Conservation (phyloP, 2,888 invertebrate species). For the Drosophila eohydei region DNA sequence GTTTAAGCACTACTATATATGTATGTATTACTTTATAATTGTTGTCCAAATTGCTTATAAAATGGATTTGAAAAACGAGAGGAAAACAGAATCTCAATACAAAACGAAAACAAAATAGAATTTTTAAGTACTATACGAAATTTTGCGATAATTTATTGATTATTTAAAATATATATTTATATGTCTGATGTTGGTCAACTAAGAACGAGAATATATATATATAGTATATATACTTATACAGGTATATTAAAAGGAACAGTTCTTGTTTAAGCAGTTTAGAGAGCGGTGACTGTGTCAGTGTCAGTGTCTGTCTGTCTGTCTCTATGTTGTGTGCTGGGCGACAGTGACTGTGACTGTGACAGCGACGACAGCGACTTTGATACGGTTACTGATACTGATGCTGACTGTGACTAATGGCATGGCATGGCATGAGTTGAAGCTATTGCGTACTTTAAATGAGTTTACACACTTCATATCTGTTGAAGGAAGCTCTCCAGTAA, state of each 20-base stretch:
- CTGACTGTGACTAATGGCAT: conserved; percentile 44
- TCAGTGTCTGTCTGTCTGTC: conserved; percentile 20
- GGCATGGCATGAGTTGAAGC: conserved; percentile 50
- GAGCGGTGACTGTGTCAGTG: conserved; percentile 27
- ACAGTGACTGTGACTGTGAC: conserved; percentile 15
- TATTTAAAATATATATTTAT: conserved; percentile 33
- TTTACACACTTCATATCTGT: conserved; percentile 23
- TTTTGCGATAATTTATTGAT: conserved; percentile 27
- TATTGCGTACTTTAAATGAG: conserved; percentile 31
- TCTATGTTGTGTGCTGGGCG: conserved; percentile 20
- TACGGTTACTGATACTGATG: conserved; percentile 26
- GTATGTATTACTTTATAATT: conserved; percentile 27
- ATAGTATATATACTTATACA: conserved; percentile 25
- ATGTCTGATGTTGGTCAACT: conserved; percentile 19
- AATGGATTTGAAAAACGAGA: conserved; percentile 7
- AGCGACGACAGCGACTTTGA: conserved; percentile 23
- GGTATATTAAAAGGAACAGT: conserved; percentile 39
- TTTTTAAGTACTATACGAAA: conserved; percentile 38
- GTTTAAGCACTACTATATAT: conserved; percentile 39
- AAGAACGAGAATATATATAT: conserved; percentile 23
- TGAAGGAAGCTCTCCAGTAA: background rate
- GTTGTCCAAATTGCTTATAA: conserved; percentile 44
- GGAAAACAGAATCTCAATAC: conserved; percentile 30
- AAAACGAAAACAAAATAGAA: conserved; percentile 27
- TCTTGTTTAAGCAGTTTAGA: conserved; percentile 25